phyloP scores from a whole-genome alignment of 2,888 invertebrate species.

The Phaedon cochleariae region DNA sequence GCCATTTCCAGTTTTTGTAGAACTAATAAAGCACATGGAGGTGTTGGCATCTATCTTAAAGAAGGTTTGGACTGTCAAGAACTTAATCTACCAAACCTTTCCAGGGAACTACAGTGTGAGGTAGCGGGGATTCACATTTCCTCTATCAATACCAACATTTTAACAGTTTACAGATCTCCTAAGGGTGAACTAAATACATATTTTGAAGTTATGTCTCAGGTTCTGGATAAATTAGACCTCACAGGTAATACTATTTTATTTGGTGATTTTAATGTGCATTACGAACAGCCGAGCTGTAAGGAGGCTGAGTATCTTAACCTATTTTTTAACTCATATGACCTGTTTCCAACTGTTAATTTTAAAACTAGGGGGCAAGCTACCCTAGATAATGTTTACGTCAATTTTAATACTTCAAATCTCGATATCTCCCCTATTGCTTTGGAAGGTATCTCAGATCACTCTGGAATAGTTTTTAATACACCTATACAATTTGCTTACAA shows the following conservation, averaged over 20 bases:
- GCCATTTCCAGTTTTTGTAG: conserved; percentile 16
- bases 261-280: conserved; percentile 7
- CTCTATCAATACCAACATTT: conserved; percentile 9
- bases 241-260: conserved; percentile 7
- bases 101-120: conserved; percentile 9
- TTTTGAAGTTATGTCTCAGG: not conserved
- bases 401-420: conserved; percentile 12
- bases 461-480: not conserved
- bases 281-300: conserved; percentile 5
- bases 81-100: not conserved
- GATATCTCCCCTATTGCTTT: conserved; percentile 10
- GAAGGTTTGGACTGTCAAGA: conserved; percentile 1
- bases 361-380: conserved; percentile 14
- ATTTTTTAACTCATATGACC: no score
- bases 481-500: no score
- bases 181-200: no score
- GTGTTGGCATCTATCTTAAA: conserved; percentile 5
- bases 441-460: no score
- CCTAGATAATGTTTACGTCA: conserved; percentile 17
- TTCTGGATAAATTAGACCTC: conserved; percentile 6
- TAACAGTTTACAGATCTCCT: conserved; percentile 15
- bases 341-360: no score
- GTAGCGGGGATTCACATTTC: conserved; percentile 10
- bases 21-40: conserved; percentile 7
- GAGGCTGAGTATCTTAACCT: no score